Conservation (phyloP, 2,797 vertebrate species). For the Eulemur albifrons region DNA sequence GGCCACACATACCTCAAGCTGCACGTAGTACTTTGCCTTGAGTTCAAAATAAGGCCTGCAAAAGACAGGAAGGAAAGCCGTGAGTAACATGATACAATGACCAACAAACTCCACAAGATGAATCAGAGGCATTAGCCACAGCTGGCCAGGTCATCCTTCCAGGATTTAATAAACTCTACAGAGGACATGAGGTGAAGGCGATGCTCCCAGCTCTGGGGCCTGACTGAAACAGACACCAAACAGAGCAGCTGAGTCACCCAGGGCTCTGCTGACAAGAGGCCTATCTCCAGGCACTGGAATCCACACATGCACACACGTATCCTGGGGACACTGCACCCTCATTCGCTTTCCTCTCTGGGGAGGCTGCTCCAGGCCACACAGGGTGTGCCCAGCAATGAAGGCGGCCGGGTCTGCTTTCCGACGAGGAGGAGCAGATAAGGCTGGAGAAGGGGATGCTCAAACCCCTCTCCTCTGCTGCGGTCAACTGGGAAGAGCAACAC, state of each 20-base stretch:
- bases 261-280: neutral
- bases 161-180: neutral
- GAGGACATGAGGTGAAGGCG: neutral
- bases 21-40: slow-evolving; percentile 96
- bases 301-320: fast-evolving
- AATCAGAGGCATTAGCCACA: fast-evolving
- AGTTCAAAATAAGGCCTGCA: slow-evolving; percentile 97
- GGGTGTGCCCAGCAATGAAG: neutral
- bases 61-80: slow-evolving; percentile 50
- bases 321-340: neutral
- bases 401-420: too few species aligned
- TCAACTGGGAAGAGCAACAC: fast-evolving
- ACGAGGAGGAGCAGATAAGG: neutral
- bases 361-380: neutral
- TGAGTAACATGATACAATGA: slow-evolving; percentile 20
- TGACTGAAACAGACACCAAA: fast-evolving
- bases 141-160: neutral
- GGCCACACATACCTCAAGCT: slow-evolving; percentile 92
- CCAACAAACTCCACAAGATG: neutral
- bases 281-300: neutral
- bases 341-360: neutral
- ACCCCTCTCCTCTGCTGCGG: neutral
- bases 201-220: too few species aligned
- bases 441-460: neutral
- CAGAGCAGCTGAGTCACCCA: neutral